Evolutionary conservation across 2,888 invertebrate genomes (phyloP), one percentile per base, ranked within the genome.

Genomic region (Exocentrus adspersus): DNA sequence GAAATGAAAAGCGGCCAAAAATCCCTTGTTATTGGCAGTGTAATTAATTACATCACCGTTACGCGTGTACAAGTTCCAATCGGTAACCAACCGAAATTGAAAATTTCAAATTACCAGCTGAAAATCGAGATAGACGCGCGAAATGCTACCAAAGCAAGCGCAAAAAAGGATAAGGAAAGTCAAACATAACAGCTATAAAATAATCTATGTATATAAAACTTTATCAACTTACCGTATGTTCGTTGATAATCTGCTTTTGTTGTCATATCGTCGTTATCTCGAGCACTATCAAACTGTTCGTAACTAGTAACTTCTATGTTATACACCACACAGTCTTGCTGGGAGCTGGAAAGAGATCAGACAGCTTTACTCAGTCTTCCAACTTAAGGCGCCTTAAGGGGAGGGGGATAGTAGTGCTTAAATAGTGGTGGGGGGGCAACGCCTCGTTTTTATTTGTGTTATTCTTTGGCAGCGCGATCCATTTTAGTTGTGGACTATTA

Each of bases 211-310:
- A 74, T 79, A 78, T 78, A 78, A 79, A 78, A 78, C 75, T 76
- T 79, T 79, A 79, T 80, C 79, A 75, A 80, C 81, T 81, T 70
- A 81, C 81, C 81, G 80, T 81, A 81, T 71, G 78, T 70, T 74
- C 79, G 79, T 72, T 81, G 81, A 80, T 81, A 81, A 80, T 80
- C 80, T 72, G 79, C 76, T 78, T 81, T 80, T 73, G 80, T 79
- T 75, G 79, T 79, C 81, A 81, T 81, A 78, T 79, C 77, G 76
- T 68, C 73, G 75, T 78, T 80, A 80, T 80, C n/a, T n/a, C 80
- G 78, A 77, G 75, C 75, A 73, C 78, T 78, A 79, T 79, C 78
- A 78, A n/a, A 76, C 75, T 65, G 63, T 65, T 65, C 68, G 68
- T 65, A 68, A 63, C 65, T 30, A 59, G 54, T 50, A 48, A 60